Base-by-base conservation (phyloP, 2,113 vertebrate species). In the Isurus oxyrinchus region DNA sequence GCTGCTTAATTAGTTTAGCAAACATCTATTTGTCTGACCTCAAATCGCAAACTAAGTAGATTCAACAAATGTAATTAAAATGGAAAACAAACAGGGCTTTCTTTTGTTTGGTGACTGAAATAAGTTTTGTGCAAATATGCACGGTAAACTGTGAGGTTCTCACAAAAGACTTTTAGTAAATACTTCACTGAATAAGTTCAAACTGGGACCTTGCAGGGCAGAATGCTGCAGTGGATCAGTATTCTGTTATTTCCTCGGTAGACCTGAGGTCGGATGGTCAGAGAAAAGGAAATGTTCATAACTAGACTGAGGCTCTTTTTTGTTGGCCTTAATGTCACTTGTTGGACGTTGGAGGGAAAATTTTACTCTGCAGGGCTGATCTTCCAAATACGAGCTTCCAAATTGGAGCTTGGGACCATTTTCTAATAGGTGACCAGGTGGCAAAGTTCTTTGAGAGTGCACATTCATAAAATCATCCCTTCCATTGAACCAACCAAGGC, bases 61-160 rank as follows among this genome's bases (percentile, higher is more conserved):
- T 95, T 95, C 94, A 95, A 95, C 94, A 95, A 95, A 95, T 95
- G 44, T 76, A 95, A 95, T 95, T 72, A 72, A 95, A 95, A 95
- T 72, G 94, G 67, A 95, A 76, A 95, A 95, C 94, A 95, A 95
- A 72, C 6, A 72, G 66, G 94, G 66, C 67, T 95, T 69, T 95
- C 94, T 95, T 94, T 95, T 95, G 49, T 95, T 72, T 95, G 94
- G 67, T 72, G 66, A 76, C 21, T 55, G 67, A 27, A 95, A 95
- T 69, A 95, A 72, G 67, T 72, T 95, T 69, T 95, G 94, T 95
- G 94, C 94, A 95, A 95, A 95, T 95, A 69, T 76, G 40, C 49
- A 72, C 67, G 14, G 66, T 67, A 53, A 27, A 44, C 49, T 95
- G 49, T 72, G 44, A 95, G 66, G 25, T 72, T 72, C n/a, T 27